Evolutionary conservation across 2,888 invertebrate genomes (phyloP).

Genomic region (Lithosia quadra): DNA sequence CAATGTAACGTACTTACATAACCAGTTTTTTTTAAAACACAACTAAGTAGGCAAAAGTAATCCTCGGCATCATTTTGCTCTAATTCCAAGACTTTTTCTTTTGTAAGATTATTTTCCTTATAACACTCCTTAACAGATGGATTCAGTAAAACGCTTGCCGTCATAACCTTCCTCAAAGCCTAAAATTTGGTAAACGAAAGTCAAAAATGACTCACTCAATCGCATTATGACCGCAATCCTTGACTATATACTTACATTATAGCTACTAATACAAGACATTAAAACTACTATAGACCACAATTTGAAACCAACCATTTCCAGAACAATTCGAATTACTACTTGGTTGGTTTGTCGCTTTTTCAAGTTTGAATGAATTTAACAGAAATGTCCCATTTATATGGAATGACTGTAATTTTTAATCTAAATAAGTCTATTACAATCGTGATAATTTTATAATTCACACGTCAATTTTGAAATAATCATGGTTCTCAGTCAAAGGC

Average conservation of each 20-base stretch:
- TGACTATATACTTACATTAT: not conserved
- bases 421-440: too few species aligned
- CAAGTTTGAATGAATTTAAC: too few species aligned
- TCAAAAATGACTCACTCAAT: not conserved
- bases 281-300: too few species aligned
- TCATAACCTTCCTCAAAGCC: not conserved
- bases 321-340: too few species aligned
- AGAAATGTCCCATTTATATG: too few species aligned
- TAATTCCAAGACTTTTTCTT: not conserved
- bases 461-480: too few species aligned
- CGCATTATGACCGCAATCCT: not conserved
- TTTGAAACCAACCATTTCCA: too few species aligned
- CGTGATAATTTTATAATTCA: too few species aligned
- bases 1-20: not conserved
- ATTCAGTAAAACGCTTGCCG: not conserved
- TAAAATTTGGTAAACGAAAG: not conserved
- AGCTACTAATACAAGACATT: too few species aligned
- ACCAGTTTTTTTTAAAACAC: slow-evolving; percentile 5
- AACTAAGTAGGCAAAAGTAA: not conserved
- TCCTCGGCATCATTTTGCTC: not conserved
- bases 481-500: too few species aligned
- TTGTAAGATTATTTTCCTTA: not conserved
- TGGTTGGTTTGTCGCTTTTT: too few species aligned
- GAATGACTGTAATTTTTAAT: too few species aligned
- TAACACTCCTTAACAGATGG: not conserved